A percentile compares a stretch with the other conserved stretches of the same genome.
Conservation (phyloP, 2,113 vertebrate species). For the Carassius gibelio region DNA sequence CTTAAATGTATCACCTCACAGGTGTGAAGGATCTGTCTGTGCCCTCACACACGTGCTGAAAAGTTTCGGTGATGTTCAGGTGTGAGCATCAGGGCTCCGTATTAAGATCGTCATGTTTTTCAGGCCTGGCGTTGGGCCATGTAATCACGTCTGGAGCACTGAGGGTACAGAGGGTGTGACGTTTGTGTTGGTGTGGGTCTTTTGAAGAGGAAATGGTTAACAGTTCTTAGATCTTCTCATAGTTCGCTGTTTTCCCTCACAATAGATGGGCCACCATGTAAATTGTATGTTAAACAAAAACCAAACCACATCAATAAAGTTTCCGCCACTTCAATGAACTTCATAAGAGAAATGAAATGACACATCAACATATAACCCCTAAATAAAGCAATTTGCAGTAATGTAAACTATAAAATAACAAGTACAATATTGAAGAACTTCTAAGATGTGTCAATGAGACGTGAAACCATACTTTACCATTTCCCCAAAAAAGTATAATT, state of each 20-base stretch:
- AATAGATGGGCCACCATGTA: neutral
- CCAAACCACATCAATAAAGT: slow-evolving; percentile 26
- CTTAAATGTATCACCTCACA: neutral
- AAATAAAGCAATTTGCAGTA: neutral
- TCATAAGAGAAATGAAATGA: neutral
- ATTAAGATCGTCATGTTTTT: neutral
- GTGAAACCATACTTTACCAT: too few relatives aligned
- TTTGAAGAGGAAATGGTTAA: neutral
- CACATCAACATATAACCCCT: neutral
- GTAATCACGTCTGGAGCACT: neutral
- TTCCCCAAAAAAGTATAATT: neutral
- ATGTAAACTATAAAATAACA: neutral
- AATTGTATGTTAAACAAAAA: neutral
- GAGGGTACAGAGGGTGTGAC: neutral
- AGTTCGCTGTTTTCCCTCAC: neutral
- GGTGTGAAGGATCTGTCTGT: neutral
- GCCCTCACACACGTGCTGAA: neutral
- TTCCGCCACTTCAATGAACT: neutral
- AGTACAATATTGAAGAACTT: neutral
- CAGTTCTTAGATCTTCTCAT: neutral
- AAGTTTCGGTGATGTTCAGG: neutral
- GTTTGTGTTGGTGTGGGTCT: neutral
- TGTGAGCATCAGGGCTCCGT: neutral
- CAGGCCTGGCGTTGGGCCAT: neutral
- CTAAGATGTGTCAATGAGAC: neutral